These are phyloP conservation scores for Hofmannophila pseudospretella DNA, from an alignment of 2,888 invertebrate species.

Conservation along the genomic window DNA sequence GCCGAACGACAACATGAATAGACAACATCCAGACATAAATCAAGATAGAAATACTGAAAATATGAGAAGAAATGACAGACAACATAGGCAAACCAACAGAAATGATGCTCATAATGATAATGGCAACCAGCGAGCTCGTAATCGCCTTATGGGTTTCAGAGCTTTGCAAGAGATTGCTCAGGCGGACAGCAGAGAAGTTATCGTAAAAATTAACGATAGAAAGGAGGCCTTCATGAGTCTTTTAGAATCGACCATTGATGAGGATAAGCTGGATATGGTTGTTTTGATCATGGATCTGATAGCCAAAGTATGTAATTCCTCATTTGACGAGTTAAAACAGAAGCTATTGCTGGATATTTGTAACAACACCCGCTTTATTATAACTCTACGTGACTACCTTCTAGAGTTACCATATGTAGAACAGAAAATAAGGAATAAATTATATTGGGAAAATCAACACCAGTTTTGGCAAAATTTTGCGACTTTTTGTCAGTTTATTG, in stretches of 20 bases:
- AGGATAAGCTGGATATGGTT: conserved; percentile 38
- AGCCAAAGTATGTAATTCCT: conserved; percentile 46
- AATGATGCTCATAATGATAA: background rate
- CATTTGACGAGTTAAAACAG: conserved; percentile 48
- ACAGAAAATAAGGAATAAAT: conserved; percentile 23
- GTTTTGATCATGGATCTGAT: conserved; percentile 55
- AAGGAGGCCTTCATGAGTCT: conserved; percentile 45
- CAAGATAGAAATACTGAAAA: background rate
- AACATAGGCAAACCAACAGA: background rate
- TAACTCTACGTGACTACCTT: conserved; percentile 41
- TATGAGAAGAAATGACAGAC: background rate
- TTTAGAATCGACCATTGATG: conserved; percentile 34
- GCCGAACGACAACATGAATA: background rate
- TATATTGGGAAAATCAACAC: conserved; percentile 52
- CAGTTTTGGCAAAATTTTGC: conserved; percentile 55
- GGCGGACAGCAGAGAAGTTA: conserved; percentile 42
- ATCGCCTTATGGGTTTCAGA: conserved; percentile 26
- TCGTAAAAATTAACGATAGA: conserved; percentile 41
- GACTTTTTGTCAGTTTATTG: conserved; percentile 45
- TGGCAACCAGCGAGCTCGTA: background rate
- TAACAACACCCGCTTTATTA: conserved; percentile 49
- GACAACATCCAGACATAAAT: background rate
- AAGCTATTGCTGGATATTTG: conserved; percentile 47
- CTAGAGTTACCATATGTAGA: conserved; percentile 46
- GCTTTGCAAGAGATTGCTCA: conserved; percentile 43